Percentiles rank a stretch among this genome's conserved stretches.
phyloP scores from a whole-genome alignment of 1,140 invertebrate genomes.

The Sesamia nonagrioides region DNA sequence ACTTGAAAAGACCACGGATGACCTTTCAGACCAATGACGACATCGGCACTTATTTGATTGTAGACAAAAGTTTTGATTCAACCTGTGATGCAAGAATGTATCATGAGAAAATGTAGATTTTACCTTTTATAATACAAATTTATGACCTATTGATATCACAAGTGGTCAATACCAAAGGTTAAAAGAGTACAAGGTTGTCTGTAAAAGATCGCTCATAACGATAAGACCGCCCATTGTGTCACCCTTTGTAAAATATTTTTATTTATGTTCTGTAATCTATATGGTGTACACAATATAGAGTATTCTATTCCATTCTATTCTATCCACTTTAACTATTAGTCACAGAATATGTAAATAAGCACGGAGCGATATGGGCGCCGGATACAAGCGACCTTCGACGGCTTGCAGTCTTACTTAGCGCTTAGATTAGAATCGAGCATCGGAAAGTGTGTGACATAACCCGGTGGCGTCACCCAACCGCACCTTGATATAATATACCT shows the following conservation, averaged over 20 bases:
- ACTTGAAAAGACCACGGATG: not conserved
- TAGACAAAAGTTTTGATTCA: slow-evolving; percentile 27
- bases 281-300: no score
- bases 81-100: slow-evolving; percentile 38
- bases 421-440: slow-evolving; percentile 70
- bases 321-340: slow-evolving; percentile 66
- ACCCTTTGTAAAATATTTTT: no score
- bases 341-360: slow-evolving; percentile 41
- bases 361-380: slow-evolving; percentile 56
- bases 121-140: not conserved
- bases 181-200: slow-evolving; percentile 34
- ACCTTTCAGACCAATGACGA: slow-evolving; percentile 10
- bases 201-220: no score
- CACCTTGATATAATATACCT: slow-evolving; percentile 80
- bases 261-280: no score
- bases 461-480: slow-evolving; percentile 72
- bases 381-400: slow-evolving; percentile 76
- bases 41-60: slow-evolving; percentile 13
- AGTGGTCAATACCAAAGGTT: slow-evolving; percentile 59
- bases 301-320: no score
- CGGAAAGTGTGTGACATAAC: slow-evolving; percentile 76
- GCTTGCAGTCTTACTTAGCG: slow-evolving; percentile 75
- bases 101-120: slow-evolving; percentile 34
- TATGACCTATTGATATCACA: slow-evolving; percentile 52
- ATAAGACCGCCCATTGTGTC: no score